Evolutionary conservation across 2,888 invertebrate species (phyloP).

Genomic region (Leptothorax acervorum): DNA sequence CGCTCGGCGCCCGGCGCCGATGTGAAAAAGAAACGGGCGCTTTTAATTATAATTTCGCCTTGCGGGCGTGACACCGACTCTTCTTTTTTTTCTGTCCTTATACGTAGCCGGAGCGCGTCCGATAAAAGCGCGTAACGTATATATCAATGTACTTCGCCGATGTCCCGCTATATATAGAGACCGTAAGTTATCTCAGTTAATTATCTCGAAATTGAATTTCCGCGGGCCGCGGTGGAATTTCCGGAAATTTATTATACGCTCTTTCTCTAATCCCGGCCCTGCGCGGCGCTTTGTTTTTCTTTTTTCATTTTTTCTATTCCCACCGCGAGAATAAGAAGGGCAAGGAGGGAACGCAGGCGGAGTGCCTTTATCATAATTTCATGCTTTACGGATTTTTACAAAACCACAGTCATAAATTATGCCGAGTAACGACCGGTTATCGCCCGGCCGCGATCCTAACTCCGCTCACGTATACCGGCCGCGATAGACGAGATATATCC

Average conservation of each 20-base stretch:
- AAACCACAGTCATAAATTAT: constrained; percentile 42
- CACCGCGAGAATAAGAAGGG: constrained; percentile 8
- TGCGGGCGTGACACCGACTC: constrained; percentile 11
- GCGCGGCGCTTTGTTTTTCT: neutral
- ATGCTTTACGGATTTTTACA: constrained; percentile 47
- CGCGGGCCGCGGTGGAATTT: constrained; percentile 49
- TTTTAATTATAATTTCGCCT: constrained; percentile 55
- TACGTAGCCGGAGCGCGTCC: constrained; percentile 33
- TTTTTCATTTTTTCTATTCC: neutral
- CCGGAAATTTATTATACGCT: constrained; percentile 53
- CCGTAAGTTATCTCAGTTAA: constrained; percentile 56
- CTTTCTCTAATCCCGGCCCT: neutral
- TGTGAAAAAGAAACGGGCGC: constrained; percentile 18
- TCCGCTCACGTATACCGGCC: constrained; percentile 28
- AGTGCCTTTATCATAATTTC: constrained; percentile 50
- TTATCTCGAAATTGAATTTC: constrained; percentile 57
- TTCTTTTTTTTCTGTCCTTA: constrained; percentile 37
- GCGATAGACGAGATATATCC: constrained; percentile 63
- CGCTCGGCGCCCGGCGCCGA: neutral
- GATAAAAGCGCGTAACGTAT: constrained; percentile 57
- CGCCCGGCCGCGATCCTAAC: constrained; percentile 46
- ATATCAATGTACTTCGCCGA: constrained; percentile 49
- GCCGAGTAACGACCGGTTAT: constrained; percentile 54
- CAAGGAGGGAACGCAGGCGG: neutral
- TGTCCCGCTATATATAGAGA: constrained; percentile 50